Base-by-base conservation (phyloP, 2,113 vertebrate genomes). In the Sylvilagus bachmani region DNA sequence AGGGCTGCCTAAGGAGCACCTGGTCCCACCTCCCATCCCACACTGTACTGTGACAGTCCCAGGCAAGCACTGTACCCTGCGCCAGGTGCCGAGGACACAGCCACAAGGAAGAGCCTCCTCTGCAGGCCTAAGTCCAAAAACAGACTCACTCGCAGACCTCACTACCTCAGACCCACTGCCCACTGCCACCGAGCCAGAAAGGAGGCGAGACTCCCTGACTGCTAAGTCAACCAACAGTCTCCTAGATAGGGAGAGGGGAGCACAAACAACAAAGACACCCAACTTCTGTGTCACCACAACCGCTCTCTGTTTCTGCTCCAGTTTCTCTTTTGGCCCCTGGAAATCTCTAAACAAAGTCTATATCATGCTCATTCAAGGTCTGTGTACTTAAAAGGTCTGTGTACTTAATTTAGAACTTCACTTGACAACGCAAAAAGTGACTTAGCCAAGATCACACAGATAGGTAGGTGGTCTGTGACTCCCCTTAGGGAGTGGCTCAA, bases 401-500 rank as follows among this genome's bases (percentile, higher is more conserved):
- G 9, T 31, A 90, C 24, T 66, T 86, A 69, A 78, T 55, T 51
- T 78, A 85, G 12, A 9, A 36, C 38, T 31, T 77, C 21, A 33
- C 38, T 86, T 71, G 77, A 82, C 17, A 86, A 19, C 86, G 66
- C 22, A 71, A 94, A 91, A 85, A 80, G 29, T 78, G 33, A 82
- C n/a, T 69, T 88, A 81, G 24, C 29, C 62, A 88, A 86, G 17
- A 49, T 71, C 64, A 49, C 16, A 27, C 10, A 86, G 55, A 19
- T 10, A 79, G 27, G 49, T 4, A 24, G 27, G 12, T 82, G 53
- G 38, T 53, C 33, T 87, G 77, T 86, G 5, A 66, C 29, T 16
- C 86, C 55, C 33, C 70, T 74, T 66, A 74, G n/a, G n/a, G n/a
- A n/a, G n/a, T n/a, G n/a, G n/a, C n/a, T n/a, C n/a, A n/a, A n/a